Conservation (phyloP, 2,113 vertebrate species). For the Notechis scutatus region DNA sequence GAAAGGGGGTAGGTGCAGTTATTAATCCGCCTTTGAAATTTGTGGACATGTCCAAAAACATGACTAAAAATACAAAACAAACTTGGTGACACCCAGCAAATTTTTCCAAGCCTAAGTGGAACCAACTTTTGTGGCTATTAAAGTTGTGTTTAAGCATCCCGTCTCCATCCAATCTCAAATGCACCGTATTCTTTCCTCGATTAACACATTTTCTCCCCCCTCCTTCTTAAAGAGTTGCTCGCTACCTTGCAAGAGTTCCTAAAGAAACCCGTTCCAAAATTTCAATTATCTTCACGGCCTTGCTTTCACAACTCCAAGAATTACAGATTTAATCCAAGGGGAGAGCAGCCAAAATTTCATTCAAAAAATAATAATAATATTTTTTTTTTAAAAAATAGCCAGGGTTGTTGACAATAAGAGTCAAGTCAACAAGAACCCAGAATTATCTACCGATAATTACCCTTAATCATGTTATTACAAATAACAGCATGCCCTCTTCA, state of each 20-base stretch:
- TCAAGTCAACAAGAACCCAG: slow-evolving; percentile 63
- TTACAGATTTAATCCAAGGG: not conserved
- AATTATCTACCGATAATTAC: slow-evolving; percentile 80
- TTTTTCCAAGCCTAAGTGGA: not conserved
- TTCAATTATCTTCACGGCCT: not conserved
- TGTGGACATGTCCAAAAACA: not conserved
- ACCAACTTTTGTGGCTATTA: not conserved
- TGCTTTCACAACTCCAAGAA: not conserved
- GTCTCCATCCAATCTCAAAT: not conserved
- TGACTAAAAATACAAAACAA: not conserved
- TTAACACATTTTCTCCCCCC: not conserved
- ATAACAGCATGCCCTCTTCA: slow-evolving; percentile 65
- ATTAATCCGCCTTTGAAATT: not conserved
- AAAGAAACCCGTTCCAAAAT: not conserved
- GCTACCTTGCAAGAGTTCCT: not conserved
- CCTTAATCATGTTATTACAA: slow-evolving; percentile 83
- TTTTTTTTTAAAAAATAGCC: not conserved
- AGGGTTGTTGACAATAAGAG: slow-evolving; percentile 45
- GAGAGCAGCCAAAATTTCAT: not conserved
- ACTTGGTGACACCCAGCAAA: not conserved
- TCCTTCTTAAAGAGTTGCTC: too few species aligned
- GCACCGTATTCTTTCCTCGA: not conserved
- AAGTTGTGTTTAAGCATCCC: not conserved
- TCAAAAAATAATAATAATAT: too few species aligned
- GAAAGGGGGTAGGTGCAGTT: not conserved